Base-by-base conservation (phyloP, 2,113 vertebrate genomes). In the Colius striatus region DNA sequence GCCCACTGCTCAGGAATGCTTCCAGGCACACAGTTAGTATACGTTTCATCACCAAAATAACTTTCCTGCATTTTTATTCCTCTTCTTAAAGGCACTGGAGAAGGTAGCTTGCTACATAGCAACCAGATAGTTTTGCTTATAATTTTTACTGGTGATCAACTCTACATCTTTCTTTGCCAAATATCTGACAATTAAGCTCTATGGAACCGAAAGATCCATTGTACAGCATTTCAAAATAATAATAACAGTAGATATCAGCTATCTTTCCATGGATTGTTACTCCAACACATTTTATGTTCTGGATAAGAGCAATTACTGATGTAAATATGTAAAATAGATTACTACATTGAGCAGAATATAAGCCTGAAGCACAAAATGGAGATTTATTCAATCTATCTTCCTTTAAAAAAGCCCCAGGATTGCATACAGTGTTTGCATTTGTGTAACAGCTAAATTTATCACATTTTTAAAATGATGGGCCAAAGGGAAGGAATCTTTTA, bases 261-360 rank as follows among this genome's bases (percentile, higher is more conserved):
- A 17, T 67, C 77, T 80, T 85, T 88, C 51, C 70, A 83, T 15
- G 47, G 43, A 74, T 79, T 90, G 84, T 85, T 87, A 90, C 58
- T 92, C 51, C 55, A 90, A 80, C 29, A 76, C 34, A 67, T 85
- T 85, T 83, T 86, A 50, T 70, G 19, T 70, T 73, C 54, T 58
- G 63, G 43, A 43, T 83, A 83, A 83, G 77, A 92, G 62, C 36
- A 62, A 92, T 83, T 83, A 66, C 75, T 53, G 77, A 73, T 3
- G n/a, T 62, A 88, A 80, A 90, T 96, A 88, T 50, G 25, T 65
- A 88, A 90, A 93, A 90, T 21, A 55, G 60, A 93, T 93, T 74
- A 77, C 63, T 74, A 70, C 25, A 48, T 55, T 1, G 5, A 88
- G 53, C 45, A 86, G 63, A 94, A 90, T 55, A 83, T 83, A 75